A percentile compares a stretch with the other conserved stretches of the same genome.
Conservation (phyloP, 2,113 vertebrate genomes). For the Anthoscopus minutus region DNA sequence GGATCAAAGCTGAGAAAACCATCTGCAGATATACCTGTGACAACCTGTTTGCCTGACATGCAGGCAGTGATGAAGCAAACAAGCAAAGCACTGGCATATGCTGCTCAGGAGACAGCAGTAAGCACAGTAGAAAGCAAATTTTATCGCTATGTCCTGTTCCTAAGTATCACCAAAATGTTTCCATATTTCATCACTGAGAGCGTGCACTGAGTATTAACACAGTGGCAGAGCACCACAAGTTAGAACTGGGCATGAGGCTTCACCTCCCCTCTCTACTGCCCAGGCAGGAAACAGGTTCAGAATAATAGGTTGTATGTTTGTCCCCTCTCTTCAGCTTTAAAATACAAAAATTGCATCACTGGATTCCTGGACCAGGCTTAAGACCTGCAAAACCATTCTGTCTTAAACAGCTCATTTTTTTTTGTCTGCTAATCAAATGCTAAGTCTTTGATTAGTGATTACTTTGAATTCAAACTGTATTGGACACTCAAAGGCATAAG, state of each 20-base stretch:
- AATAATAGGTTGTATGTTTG: neutral
- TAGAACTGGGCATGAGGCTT: neutral
- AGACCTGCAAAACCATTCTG: neutral
- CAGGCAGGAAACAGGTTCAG: neutral
- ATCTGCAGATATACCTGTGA: slow-evolving; percentile 48
- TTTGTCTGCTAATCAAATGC: neutral
- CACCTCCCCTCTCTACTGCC: neutral
- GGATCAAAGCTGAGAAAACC: slow-evolving; percentile 17
- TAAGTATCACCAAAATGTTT: slow-evolving; percentile 48
- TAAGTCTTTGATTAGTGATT: neutral
- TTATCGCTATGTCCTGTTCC: neutral
- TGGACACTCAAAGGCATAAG: neutral
- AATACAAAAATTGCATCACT: neutral
- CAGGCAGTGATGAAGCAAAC: slow-evolving; percentile 2
- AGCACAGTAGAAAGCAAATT: slow-evolving; percentile 1
- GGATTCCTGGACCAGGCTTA: neutral
- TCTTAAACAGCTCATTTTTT: neutral
- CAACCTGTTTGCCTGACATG: slow-evolving; percentile 55
- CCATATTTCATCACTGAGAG: neutral
- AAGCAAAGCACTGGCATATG: slow-evolving; percentile 56
- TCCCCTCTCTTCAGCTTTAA: neutral
- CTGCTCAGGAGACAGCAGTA: slow-evolving; percentile 41
- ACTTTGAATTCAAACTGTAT: neutral
- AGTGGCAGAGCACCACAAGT: neutral
- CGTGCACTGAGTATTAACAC: neutral